Conservation (phyloP, 2,888 invertebrate genomes). For the Netelia fuscicornis region DNA sequence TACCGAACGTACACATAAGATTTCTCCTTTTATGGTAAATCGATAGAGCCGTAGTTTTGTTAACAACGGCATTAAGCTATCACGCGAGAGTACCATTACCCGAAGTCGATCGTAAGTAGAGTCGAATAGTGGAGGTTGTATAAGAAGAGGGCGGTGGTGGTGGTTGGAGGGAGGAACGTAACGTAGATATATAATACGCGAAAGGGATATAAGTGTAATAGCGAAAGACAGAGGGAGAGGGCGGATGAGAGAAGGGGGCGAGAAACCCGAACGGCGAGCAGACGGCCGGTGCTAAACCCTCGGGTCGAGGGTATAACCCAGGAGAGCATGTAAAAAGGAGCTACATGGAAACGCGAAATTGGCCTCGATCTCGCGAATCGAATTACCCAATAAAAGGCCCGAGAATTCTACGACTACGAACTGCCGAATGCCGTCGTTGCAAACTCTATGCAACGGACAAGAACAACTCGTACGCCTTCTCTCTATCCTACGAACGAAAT, state of each 20-base stretch:
- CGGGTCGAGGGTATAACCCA: slow-evolving; percentile 31
- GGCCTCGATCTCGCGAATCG: slow-evolving; percentile 66
- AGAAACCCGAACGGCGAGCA: slow-evolving; percentile 43
- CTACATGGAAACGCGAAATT: slow-evolving; percentile 61
- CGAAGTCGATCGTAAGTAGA: slow-evolving; percentile 76
- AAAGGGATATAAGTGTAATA: slow-evolving; percentile 61
- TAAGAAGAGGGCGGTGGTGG: slow-evolving; percentile 37
- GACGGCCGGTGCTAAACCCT: slow-evolving; percentile 51
- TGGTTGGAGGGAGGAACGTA: slow-evolving; percentile 43
- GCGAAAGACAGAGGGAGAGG: not conserved
- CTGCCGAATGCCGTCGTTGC: slow-evolving; percentile 11
- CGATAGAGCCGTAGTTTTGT: slow-evolving; percentile 80
- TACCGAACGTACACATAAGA: slow-evolving; percentile 52
- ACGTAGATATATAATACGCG: slow-evolving; percentile 49
- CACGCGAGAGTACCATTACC: slow-evolving; percentile 79
- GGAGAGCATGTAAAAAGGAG: slow-evolving; percentile 37
- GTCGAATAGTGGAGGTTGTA: slow-evolving; percentile 56
- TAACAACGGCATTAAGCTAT: slow-evolving; percentile 81
- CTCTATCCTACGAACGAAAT: slow-evolving; percentile 45
- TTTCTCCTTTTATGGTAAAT: slow-evolving; percentile 79
- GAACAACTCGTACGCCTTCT: slow-evolving; percentile 8
- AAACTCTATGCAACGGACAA: slow-evolving; percentile 18
- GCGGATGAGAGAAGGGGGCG: not conserved
- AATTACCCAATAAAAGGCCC: slow-evolving; percentile 65
- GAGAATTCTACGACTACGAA: slow-evolving; percentile 36